Evolutionary conservation across 2,113 vertebrate genomes (phyloP), one percentile per base, ranked within the genome.

Genomic region (Himantopus leucocephalus): DNA sequence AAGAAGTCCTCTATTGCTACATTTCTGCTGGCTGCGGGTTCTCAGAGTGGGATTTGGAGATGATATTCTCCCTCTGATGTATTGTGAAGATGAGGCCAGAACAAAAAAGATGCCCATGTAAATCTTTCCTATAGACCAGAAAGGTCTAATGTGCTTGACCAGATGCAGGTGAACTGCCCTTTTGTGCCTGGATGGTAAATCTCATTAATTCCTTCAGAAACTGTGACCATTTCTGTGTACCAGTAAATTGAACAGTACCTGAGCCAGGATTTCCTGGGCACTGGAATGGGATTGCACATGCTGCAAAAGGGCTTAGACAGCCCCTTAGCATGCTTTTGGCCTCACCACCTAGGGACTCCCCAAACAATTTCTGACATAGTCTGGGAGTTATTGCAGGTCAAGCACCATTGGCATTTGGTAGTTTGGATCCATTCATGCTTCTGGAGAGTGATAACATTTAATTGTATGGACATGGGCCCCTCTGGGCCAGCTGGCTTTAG

Each of bases 201-300:
- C 26, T 43, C n/a, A 43, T 66, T 53, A 67, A 58, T 68, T 84
- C 15, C n/a, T 87, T 75, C 48, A 64, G 35, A 77, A 90, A 55
- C 12, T 0, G 0, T 39, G 24, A 16, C n/a, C 9, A 1, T 23
- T 6, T 53, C 63, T 34, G 37, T 37, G 41, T 45, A 62, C 13
- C 21, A 58, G 17, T 32, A 73, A 84, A 73, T 29, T 15, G 50
- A 90, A 37, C 2, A 4, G 37, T 45, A 50, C 19, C 22, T 15
- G 9, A 71, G 24, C n/a, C 68, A 87, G 59, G 35, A 81, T 60
- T 80, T 94, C 32, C 43, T 24, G 50, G 32, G 29, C 37, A 27
- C 9, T 55, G 47, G 32, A 47, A 53, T 16, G 21, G 39, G n/a
- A 84, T 45, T 72, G 47, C n/a, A 32, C 9, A 45, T 19, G 26